A percentile compares a stretch with the other conserved stretches of the same genome.
Evolutionary conservation across 1,140 invertebrate species (phyloP).

Genomic region (Drosophila chauvacae): DNA sequence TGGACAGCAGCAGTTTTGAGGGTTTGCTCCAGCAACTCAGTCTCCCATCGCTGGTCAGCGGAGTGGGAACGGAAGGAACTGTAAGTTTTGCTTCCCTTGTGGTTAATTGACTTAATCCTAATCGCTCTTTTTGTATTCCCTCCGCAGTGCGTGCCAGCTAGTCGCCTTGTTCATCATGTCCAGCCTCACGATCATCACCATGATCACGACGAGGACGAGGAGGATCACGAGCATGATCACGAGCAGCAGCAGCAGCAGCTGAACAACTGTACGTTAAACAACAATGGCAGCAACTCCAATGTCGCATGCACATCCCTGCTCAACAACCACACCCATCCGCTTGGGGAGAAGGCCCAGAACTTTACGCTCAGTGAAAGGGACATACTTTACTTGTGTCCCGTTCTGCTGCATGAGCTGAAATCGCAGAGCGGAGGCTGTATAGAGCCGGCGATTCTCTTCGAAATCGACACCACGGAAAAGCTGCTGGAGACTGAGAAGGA

Average conservation of each 20-base stretch:
- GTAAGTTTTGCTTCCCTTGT: constrained; percentile 71
- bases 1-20: constrained; percentile 85
- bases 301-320: constrained; percentile 37
- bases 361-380: constrained; percentile 64
- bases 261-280: constrained; percentile 47
- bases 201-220: constrained; percentile 32
- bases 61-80: constrained; percentile 84
- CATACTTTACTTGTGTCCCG: constrained; percentile 87
- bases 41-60: constrained; percentile 86
- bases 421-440: constrained; percentile 86
- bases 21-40: constrained; percentile 87
- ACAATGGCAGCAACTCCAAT: constrained; percentile 34
- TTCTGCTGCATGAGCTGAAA: constrained; percentile 88
- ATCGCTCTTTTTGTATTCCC: constrained; percentile 39
- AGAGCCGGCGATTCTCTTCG: constrained; percentile 51
- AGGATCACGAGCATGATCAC: background rate
- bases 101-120: background rate
- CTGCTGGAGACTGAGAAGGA: constrained; percentile 37
- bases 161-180: constrained; percentile 72
- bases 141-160: constrained; percentile 53
- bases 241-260: constrained; percentile 3
- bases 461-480: constrained; percentile 54
- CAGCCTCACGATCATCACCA: constrained; percentile 69
- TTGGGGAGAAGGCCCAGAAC: constrained; percentile 20
- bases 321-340: constrained; percentile 6